Evolutionary conservation across 2,888 invertebrate genomes (phyloP).

Genomic region (Caenorhabditis japonica): DNA sequence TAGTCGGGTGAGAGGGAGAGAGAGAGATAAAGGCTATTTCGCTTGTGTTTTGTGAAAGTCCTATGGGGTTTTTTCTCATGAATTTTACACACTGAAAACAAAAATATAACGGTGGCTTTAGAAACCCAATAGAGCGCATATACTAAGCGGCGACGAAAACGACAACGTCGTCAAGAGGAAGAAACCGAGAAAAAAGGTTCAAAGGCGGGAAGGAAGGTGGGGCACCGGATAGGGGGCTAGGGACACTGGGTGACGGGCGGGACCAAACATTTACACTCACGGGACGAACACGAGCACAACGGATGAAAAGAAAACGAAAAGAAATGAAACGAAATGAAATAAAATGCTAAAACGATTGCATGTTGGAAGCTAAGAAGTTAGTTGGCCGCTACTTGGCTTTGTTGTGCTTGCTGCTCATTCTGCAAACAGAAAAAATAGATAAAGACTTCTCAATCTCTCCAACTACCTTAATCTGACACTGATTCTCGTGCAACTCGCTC

Average conservation of each 20-base stretch:
- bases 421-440: constrained; percentile 9
- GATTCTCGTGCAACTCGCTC: constrained; percentile 30
- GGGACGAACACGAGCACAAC: constrained; percentile 51
- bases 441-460: background rate
- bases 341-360: constrained; percentile 10
- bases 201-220: constrained; percentile 1
- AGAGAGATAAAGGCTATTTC: constrained; percentile 46
- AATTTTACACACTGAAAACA: too few relatives aligned
- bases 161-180: constrained; percentile 26
- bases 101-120: constrained; percentile 16
- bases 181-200: constrained; percentile 34
- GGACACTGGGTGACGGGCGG: constrained; percentile 5
- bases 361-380: constrained; percentile 8
- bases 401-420: constrained; percentile 19
- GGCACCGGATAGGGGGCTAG: constrained; percentile 26
- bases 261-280: constrained; percentile 8
- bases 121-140: constrained; percentile 21
- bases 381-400: constrained; percentile 34
- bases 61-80: constrained; percentile 44
- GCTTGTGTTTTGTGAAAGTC: constrained; percentile 49
- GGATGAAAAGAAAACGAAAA: constrained; percentile 35
- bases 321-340: background rate
- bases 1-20: background rate
- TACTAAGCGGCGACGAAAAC: constrained; percentile 13
- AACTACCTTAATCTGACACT: constrained; percentile 8